Conservation (phyloP, 2,888 invertebrate species). For the Heliconius cydno region DNA sequence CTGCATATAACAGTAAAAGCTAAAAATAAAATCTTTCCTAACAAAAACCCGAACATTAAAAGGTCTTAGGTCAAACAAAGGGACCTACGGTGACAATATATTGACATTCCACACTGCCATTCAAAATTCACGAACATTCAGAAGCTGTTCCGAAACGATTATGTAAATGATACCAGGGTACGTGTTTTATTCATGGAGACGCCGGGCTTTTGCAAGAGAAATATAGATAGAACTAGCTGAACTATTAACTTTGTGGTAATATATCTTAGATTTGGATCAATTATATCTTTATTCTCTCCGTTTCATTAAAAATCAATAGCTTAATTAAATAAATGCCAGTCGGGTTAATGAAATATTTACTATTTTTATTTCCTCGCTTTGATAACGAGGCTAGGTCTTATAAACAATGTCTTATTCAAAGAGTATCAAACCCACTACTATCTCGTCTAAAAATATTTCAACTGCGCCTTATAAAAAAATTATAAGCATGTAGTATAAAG, state of each 20-base stretch:
- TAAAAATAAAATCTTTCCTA: neutral
- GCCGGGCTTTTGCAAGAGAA: neutral
- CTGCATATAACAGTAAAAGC: neutral
- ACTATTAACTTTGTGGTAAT: conserved; percentile 7
- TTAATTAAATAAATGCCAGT: no score
- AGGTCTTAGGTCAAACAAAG: conserved; percentile 1
- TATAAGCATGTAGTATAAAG: neutral
- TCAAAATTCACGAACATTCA: conserved; percentile 22
- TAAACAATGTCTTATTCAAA: no score
- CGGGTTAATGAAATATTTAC: no score
- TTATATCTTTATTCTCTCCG: neutral
- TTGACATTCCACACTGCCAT: conserved; percentile 21
- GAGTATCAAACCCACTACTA: no score
- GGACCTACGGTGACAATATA: conserved; percentile 8
- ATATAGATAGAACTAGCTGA: neutral
- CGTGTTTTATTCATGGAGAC: conserved; percentile 24
- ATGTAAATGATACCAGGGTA: conserved; percentile 26
- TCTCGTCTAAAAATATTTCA: no score
- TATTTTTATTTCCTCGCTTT: no score
- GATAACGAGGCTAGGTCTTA: no score
- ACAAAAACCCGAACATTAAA: neutral
- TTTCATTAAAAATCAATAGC: no score
- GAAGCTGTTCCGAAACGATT: conserved; percentile 24
- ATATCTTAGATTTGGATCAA: neutral
- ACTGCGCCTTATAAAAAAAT: neutral